Evolutionary conservation across 2,888 invertebrate genomes (phyloP).

Genomic region (Trichogramma dendrolimi): DNA sequence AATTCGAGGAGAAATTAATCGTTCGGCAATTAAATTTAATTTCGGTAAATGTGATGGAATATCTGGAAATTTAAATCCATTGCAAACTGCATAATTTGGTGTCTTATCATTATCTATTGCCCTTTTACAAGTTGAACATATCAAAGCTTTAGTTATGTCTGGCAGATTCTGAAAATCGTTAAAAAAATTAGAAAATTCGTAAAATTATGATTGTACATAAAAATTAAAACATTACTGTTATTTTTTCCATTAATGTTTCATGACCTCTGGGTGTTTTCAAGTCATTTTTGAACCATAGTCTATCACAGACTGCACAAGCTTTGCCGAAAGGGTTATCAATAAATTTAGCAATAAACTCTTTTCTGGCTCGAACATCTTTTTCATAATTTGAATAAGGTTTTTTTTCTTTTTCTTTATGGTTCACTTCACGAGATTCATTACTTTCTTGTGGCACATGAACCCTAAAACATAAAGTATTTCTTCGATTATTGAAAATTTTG

Average conservation of each 20-base stretch:
- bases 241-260: neutral
- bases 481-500: no score
- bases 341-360: no score
- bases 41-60: constrained; percentile 20
- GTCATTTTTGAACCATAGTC: constrained; percentile 14
- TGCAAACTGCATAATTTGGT: neutral
- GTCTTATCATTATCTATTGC: neutral
- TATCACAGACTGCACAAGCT: constrained; percentile 11
- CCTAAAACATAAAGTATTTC: no score
- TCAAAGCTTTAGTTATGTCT: neutral
- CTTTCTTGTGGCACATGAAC: no score
- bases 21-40: constrained; percentile 18
- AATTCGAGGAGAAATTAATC: constrained; percentile 21
- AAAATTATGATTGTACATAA: neutral
- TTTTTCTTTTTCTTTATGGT: no score
- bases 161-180: constrained; percentile 1
- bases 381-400: no score
- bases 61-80: constrained; percentile 3
- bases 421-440: no score
- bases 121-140: constrained; percentile 4
- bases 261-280: neutral
- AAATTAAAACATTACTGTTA: neutral
- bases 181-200: neutral
- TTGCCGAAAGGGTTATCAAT: constrained; percentile 10
- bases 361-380: no score